Base-by-base conservation (phyloP, 2,888 invertebrate species). In the Eristalis intricaria region DNA sequence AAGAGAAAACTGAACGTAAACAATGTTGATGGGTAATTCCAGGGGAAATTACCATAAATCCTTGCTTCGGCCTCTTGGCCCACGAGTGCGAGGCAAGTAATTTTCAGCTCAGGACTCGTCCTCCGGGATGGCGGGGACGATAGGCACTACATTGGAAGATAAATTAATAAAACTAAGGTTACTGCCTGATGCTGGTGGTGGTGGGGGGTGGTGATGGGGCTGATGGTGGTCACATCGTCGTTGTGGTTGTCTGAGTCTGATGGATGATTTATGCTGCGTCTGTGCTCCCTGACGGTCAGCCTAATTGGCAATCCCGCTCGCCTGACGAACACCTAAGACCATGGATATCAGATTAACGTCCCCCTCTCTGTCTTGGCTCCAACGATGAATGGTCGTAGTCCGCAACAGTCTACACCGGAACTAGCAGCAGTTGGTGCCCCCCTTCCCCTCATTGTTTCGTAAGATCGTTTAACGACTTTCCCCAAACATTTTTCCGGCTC, bases 101-200 rank as follows among this genome's bases (percentile, higher is more conserved):
- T 68, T 80, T 66, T 61, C 75, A 56, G 70, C 61, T 22, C 69
- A 66, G 35, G 69, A 56, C 60, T 58, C 13, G 50, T 43, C 15
- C 43, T 43, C n/a, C 43, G 19, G 50, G 19, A 1, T 5, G 43
- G 43, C 4, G 43, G n/a, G 19, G 10, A 19, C 8, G 50, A 8
- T 19, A 19, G 50, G 19, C 19, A 19, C 50, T 19, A n/a, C 8
- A 50, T n/a, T 11, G 73, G 40, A 66, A 74, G 73, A 86, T 78
- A 86, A 82, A 86, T 86, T 86, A 78, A 86, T 79, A 79, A 82
- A 82, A 86, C 86, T 86, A 73, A 77, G 77, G 77, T 74, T 75
- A 70, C 78, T 73, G 81, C 15, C 15, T 26, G 60, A 60, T 22
- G 60, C 7, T 23, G 22, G 8, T 32, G 29, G 29, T 29, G 2